Evolutionary conservation across 2,888 invertebrate genomes (phyloP), one percentile per base, ranked within the genome.

Genomic region (Eudemis profundana): DNA sequence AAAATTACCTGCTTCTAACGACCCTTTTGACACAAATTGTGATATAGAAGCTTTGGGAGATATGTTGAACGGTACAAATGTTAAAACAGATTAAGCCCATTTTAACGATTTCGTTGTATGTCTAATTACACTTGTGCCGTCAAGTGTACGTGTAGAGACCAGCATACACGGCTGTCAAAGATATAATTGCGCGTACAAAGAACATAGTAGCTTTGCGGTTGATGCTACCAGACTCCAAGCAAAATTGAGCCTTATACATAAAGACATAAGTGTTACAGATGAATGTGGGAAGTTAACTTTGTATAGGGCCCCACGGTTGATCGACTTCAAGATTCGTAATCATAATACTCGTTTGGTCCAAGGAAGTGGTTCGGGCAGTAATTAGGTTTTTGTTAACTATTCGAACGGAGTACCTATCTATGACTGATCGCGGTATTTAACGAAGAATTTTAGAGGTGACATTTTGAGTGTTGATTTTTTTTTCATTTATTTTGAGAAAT

Each of bases 181-280:
- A 85, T 83, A 86, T 90, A 89, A 91, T 90, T 91, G 87, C 86
- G 83, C 81, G 85, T 85, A 87, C 84, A 85, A 80, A 82, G 79
- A 78, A 78, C 85, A 80, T 84, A 78, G 64, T 70, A 70, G 69
- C 62, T 76, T 79, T 85, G 79, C 82, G 69, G 78, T 77, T 76
- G 70, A 51, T 64, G 59, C 54, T 44, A 50, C 33, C 46, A 64
- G 7, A 53, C 44, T 57, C 29, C 62, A 46, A 70, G 68, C 40
- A n/a, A 79, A 68, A 77, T 68, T 81, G 62, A 61, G 69, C 74
- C 73, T 79, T 89, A 79, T 57, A 0, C 0, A 3, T 0, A 23
- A 8, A 4, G 2, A 0, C 15, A 68, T 79, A 76, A 74, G 73
- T 73, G 38, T 54, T 62, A 69, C 63, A 61, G 64, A 70, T 68